Conservation (phyloP, 2,113 vertebrate species). For the Ia io region DNA sequence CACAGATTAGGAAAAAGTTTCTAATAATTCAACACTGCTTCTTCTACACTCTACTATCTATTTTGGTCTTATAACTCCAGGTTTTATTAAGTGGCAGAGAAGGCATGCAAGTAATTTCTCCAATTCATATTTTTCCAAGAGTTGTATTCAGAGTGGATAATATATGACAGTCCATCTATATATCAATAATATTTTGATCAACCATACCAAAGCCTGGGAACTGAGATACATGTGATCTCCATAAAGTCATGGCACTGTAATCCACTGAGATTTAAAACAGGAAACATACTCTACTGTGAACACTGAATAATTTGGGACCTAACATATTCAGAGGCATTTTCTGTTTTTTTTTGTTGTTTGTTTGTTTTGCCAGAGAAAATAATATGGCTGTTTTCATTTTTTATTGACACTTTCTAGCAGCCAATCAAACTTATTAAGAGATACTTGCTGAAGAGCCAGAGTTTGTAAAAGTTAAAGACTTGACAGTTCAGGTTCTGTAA, state of each 20-base stretch:
- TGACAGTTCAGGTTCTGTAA: background rate
- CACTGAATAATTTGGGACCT: background rate
- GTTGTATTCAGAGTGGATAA: background rate
- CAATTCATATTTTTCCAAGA: background rate
- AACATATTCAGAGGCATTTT: background rate
- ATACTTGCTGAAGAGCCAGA: background rate
- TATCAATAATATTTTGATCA: background rate
- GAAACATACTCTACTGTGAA: background rate
- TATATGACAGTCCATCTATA: background rate
- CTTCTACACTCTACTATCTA: background rate
- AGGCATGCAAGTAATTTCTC: background rate
- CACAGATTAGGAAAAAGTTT: background rate
- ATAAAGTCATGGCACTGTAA: background rate
- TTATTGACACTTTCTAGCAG: background rate
- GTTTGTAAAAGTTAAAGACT: background rate
- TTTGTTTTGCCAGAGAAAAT: background rate
- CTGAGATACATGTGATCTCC: background rate
- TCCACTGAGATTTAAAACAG: background rate
- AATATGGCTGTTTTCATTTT: background rate
- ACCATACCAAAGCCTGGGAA: background rate
- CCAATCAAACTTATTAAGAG: background rate
- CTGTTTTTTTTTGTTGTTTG: background rate
- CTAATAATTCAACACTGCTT: background rate
- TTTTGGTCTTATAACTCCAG: background rate
- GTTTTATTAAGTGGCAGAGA: background rate